Conservation (phyloP, 2,888 invertebrate species). For the Therioaphis trifolii region DNA sequence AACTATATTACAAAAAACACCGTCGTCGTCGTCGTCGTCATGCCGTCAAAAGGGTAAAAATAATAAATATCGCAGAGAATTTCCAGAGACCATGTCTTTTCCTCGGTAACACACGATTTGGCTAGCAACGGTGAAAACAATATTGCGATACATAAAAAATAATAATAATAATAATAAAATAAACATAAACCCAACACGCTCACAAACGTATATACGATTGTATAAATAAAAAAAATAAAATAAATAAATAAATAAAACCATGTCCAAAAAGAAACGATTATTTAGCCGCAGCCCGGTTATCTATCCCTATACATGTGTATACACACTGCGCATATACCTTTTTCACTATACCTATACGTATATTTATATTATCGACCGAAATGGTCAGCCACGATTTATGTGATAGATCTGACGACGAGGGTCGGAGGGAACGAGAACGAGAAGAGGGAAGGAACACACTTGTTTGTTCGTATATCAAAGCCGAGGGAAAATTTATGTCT, state of each 20-base stretch:
- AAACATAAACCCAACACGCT: too few species aligned
- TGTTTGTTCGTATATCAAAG: conserved; percentile 22
- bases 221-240: conserved; percentile 12
- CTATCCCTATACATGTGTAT: background rate
- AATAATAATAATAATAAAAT: too few species aligned
- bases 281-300: background rate
- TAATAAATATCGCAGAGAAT: conserved; percentile 8
- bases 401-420: conserved; percentile 35
- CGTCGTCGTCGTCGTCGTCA: too few species aligned
- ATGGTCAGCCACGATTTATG: conserved; percentile 9
- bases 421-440: conserved; percentile 56
- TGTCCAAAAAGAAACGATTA: background rate
- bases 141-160: background rate
- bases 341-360: background rate
- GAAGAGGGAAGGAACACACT: conserved; percentile 24
- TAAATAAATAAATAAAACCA: conserved; percentile 52
- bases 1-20: background rate
- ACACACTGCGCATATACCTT: background rate
- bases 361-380: background rate
- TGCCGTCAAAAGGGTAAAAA: conserved; percentile 23
- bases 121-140: conserved; percentile 12
- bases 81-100: background rate
- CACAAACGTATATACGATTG: too few species aligned
- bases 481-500: conserved; percentile 1
- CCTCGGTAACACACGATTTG: background rate